Evolutionary conservation across 2,888 invertebrate species (phyloP).

Genomic region (Machimus atricapillus): DNA sequence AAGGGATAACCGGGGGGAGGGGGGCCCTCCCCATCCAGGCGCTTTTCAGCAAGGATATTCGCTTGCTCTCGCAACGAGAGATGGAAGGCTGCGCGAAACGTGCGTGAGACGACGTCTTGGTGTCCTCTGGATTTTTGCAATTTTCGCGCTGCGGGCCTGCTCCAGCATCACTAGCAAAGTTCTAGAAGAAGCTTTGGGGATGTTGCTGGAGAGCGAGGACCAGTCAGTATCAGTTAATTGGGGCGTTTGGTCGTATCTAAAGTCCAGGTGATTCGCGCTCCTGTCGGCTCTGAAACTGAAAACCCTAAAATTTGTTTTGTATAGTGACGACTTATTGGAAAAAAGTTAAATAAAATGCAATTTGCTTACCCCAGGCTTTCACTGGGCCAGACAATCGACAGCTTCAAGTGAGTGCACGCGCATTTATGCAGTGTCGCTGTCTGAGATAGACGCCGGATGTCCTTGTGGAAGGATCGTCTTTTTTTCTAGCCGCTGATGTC

Average conservation of each 20-base stretch:
- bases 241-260: constrained; percentile 8
- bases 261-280: constrained; percentile 2
- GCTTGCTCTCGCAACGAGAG: not conserved
- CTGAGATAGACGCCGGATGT: not conserved
- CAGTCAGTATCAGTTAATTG: constrained; percentile 37
- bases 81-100: constrained; percentile 18
- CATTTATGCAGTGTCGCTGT: not conserved
- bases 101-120: not conserved
- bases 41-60: not conserved
- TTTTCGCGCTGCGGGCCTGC: constrained; percentile 6
- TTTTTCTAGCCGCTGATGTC: not conserved
- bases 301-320: not conserved
- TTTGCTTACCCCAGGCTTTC: not conserved
- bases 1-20: not conserved
- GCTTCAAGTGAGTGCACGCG: not conserved
- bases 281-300: not conserved
- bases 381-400: not conserved
- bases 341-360: not conserved
- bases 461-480: not conserved
- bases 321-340: not conserved
- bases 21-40: not conserved
- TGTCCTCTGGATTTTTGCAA: not conserved
- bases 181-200: constrained; percentile 27
- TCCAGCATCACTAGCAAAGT: constrained; percentile 33
- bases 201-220: constrained; percentile 20